phyloP scores from a whole-genome alignment of 2,888 invertebrate genomes.

The Brachylomia viminalis region DNA sequence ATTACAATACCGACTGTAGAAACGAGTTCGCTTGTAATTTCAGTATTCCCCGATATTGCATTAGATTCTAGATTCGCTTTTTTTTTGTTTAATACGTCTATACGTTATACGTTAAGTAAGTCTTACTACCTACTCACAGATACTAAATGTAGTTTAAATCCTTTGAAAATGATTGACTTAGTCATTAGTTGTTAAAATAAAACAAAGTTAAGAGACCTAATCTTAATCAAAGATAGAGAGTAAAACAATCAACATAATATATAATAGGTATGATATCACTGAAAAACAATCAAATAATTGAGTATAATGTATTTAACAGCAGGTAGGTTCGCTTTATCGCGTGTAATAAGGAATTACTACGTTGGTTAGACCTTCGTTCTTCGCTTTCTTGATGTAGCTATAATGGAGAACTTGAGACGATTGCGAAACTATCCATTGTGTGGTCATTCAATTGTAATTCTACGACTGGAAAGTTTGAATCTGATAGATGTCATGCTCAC shows the following conservation, averaged over 20 bases:
- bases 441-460: constrained; percentile 19
- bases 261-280: background rate
- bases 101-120: too few relatives aligned
- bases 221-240: background rate
- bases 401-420: background rate
- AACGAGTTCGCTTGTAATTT: constrained; percentile 4
- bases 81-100: too few relatives aligned
- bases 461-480: background rate
- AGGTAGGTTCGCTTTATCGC: background rate
- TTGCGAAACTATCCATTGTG: background rate
- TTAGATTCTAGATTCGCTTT: too few relatives aligned
- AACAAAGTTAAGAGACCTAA: background rate
- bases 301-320: background rate
- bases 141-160: background rate
- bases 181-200: background rate
- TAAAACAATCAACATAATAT: constrained; percentile 5
- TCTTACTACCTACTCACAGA: background rate
- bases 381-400: constrained; percentile 17
- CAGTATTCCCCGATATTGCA: constrained; percentile 11
- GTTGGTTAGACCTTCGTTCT: constrained; percentile 17
- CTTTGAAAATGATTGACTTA: background rate
- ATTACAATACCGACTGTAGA: constrained; percentile 23
- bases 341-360: constrained; percentile 7
- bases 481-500: too few relatives aligned
- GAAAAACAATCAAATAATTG: constrained; percentile 1